Base-by-base conservation (phyloP, 2,888 invertebrate species). In the Caenorhabditis auriculariae region DNA sequence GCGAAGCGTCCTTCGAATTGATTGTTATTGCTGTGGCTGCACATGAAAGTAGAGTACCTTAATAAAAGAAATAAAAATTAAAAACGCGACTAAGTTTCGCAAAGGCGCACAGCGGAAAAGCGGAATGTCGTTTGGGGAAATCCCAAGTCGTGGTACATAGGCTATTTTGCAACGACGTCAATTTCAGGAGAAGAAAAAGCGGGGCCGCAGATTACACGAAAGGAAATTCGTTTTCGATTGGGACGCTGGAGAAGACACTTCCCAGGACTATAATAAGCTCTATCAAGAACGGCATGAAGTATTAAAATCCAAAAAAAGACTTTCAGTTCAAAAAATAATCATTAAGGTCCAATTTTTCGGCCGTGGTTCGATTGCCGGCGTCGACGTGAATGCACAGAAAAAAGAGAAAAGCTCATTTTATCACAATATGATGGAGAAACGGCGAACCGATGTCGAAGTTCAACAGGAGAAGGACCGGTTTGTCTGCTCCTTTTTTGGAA, bases 171-270 rank as follows among this genome's bases (percentile, higher is more conserved):
- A n/a, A n/a, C n/a, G n/a, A n/a, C n/a, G n/a, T n/a, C n/a, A n/a
- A n/a, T n/a, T n/a, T 19, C 79, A 42, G 76, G 83, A 81, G 69
- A 94, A 15, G 86, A 68, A 65, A 35, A 73, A 73, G 52, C 48
- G 95, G 56, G 91, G 94, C 0, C 86, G 98, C 19, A 86, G 96
- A 62, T 85, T 98, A 39, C 98, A 98, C 84, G 98, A 99, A 82
- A 87, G 96, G 17, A 99, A 99, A 84, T 99, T 99, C 86, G 96
- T 99, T 0, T 99, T 99, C 83, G 98, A 99, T 84, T 99, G 98
- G 98, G 98, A 99, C 85, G 94, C 93, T 0, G 90, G 91, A 0
- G 98, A 99, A 84, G 98, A 99, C 81, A 99, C 98, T 0, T 93
- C 94, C 2, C 75, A 90, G 63, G 98, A 99, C 85, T 99, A 98